A percentile compares a stretch with the other conserved stretches of the same genome.
Evolutionary conservation across 2,888 invertebrate species (phyloP).

Genomic region (Patella depressa): DNA sequence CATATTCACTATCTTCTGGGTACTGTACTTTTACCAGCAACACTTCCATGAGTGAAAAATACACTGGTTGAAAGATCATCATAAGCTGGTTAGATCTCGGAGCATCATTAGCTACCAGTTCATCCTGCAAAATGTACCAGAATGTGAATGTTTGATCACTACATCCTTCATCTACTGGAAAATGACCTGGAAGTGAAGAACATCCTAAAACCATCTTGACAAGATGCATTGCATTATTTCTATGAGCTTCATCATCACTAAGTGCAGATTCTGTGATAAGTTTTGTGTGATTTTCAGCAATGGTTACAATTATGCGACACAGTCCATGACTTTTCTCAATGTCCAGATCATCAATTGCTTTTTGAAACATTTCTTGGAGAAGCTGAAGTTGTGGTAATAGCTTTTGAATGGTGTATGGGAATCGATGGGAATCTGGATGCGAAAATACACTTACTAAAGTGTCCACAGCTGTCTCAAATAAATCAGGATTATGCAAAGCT

Average conservation of each 20-base stretch:
- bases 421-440: slow-evolving; percentile 78
- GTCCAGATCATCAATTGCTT: slow-evolving; percentile 66
- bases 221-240: slow-evolving; percentile 76
- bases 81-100: slow-evolving; percentile 74
- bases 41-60: slow-evolving; percentile 82
- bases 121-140: slow-evolving; percentile 89
- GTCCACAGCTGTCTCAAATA: slow-evolving; percentile 77
- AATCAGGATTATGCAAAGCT: slow-evolving; percentile 68
- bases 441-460: slow-evolving; percentile 76
- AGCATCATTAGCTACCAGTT: slow-evolving; percentile 75
- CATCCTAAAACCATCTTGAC: slow-evolving; percentile 84
- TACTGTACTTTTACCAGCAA: slow-evolving; percentile 85
- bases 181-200: slow-evolving; percentile 85
- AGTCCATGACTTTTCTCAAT: slow-evolving; percentile 74
- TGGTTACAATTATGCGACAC: slow-evolving; percentile 72
- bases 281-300: slow-evolving; percentile 81
- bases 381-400: slow-evolving; percentile 77
- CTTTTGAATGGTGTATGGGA: slow-evolving; percentile 75
- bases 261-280: slow-evolving; percentile 75
- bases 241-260: slow-evolving; percentile 71
- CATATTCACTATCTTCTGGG: slow-evolving; percentile 77
- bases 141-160: slow-evolving; percentile 90
- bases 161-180: slow-evolving; percentile 88
- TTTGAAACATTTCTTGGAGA: slow-evolving; percentile 72
- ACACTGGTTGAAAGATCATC: slow-evolving; percentile 81